Base-by-base conservation (phyloP, 2,113 vertebrate genomes). In the Elephantulus edwardii region DNA sequence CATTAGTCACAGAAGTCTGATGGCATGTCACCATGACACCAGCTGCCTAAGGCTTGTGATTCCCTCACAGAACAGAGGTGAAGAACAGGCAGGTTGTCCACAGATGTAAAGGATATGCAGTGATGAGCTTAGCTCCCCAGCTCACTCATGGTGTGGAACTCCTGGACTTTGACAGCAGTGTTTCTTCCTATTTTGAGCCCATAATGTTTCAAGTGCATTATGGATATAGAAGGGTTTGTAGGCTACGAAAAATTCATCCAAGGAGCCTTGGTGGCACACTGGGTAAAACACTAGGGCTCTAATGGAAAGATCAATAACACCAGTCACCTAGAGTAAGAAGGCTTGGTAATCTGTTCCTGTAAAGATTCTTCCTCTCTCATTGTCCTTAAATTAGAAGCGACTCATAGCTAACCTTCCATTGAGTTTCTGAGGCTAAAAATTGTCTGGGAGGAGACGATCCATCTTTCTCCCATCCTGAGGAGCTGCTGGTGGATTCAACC, bases 111-210 rank as follows among this genome's bases (percentile, higher is more conserved):
- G 42, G 74, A 30, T 46, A 44, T 14, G 3, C 20, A 7, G 11
- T 9, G 11, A 26, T 3, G 6, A 3, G 20, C 7, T 3, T 66
- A 14, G 0, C 33, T 28, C 76, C 28, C 54, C 11, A 40, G 26
- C 20, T 33, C 2, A 2, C 0, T 30, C 50, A 0, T 7, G 12
- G n/a, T 0, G 14, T 7, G 11, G 19, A 76, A 11, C 28, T 14
- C 9, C 1, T 20, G 42, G 48, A 35, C 20, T 11, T 6, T 40
- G 40, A 22, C 50, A 40, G 28, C 28, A 20, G 35, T 5, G 14
- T 62, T 54, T 40, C n/a, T 28, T 58, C 81, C 88, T 17, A 2
- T 28, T 42, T 75, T 9, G 44, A 60, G 5, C 44, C n/a, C n/a
- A 16, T 19, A 26, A 14, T 48, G 14, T 83, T 80, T 92, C 60